Percentiles rank a stretch among this genome's conserved stretches.
phyloP scores from a whole-genome alignment of 2,888 invertebrate genomes.

The Pterostichus madidus region DNA sequence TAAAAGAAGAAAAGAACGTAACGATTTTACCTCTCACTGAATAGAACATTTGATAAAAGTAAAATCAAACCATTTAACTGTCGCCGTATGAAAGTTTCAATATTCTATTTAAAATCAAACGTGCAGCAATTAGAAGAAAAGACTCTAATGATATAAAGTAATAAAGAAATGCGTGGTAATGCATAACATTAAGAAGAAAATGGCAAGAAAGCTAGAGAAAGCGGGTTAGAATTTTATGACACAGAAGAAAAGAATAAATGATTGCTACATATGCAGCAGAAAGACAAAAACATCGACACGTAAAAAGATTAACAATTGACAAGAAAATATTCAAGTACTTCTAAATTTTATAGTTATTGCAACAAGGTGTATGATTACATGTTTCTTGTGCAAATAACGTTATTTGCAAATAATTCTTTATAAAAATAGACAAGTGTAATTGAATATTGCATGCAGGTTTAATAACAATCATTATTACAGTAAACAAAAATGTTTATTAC shows the following conservation, averaged over 20 bases:
- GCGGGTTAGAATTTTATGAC: constrained; percentile 24
- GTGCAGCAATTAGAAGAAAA: not conserved
- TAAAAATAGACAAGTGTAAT: too few relatives aligned
- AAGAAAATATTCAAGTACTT: not conserved
- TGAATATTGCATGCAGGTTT: too few relatives aligned
- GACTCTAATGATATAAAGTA: not conserved
- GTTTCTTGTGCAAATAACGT: too few relatives aligned
- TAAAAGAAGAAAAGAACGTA: too few relatives aligned
- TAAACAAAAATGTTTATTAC: too few relatives aligned
- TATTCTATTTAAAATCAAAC: not conserved
- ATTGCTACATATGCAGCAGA: not conserved
- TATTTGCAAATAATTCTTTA: too few relatives aligned
- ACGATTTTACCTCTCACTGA: too few relatives aligned
- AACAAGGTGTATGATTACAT: too few relatives aligned
- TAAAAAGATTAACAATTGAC: not conserved
- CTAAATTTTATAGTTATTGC: too few relatives aligned
- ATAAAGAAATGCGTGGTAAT: not conserved
- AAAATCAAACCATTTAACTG: too few relatives aligned
- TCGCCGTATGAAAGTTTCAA: not conserved
- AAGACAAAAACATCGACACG: not conserved
- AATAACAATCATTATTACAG: too few relatives aligned
- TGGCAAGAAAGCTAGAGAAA: constrained; percentile 21
- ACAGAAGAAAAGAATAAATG: not conserved
- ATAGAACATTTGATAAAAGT: too few relatives aligned
- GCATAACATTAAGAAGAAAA: constrained; percentile 13